A percentile compares a stretch with the other conserved stretches of the same genome.
Evolutionary conservation across 2,113 vertebrate species (phyloP).

Genomic region (Semnornis frantzii): DNA sequence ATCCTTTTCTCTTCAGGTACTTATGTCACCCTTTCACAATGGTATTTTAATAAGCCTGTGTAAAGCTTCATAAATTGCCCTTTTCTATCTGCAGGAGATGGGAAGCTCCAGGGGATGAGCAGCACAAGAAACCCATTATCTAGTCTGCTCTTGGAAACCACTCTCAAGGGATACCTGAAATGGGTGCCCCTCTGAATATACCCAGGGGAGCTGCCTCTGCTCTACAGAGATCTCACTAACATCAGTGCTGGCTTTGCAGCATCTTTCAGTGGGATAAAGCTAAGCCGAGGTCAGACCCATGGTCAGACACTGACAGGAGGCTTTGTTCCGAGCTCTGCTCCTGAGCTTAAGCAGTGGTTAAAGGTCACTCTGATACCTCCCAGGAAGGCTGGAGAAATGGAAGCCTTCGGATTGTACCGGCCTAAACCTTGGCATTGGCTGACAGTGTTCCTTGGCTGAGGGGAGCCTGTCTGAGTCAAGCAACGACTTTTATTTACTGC

Average conservation of each 20-base stretch:
- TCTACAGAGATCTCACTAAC: background rate
- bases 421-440: background rate
- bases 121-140: background rate
- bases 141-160: background rate
- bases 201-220: background rate
- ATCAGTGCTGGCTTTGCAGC: fast-evolving
- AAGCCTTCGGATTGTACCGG: background rate
- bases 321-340: background rate
- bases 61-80: conserved; percentile 42
- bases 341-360: background rate
- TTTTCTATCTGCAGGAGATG: background rate
- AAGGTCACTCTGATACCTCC: background rate
- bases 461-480: background rate
- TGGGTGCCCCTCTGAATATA: background rate
- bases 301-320: background rate
- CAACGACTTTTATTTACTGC: background rate
- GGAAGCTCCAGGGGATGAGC: conserved; percentile 26
- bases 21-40: conserved; percentile 2
- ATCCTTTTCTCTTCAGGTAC: background rate
- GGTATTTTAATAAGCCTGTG: conserved; percentile 21
- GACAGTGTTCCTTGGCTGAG: fast-evolving
- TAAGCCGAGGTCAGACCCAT: background rate
- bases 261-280: background rate
- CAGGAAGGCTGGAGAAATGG: background rate
- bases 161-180: background rate